Evolutionary conservation across 1,140 invertebrate genomes (phyloP), one percentile per base, ranked within the genome.

Genomic region (Trichoplusia ni): DNA sequence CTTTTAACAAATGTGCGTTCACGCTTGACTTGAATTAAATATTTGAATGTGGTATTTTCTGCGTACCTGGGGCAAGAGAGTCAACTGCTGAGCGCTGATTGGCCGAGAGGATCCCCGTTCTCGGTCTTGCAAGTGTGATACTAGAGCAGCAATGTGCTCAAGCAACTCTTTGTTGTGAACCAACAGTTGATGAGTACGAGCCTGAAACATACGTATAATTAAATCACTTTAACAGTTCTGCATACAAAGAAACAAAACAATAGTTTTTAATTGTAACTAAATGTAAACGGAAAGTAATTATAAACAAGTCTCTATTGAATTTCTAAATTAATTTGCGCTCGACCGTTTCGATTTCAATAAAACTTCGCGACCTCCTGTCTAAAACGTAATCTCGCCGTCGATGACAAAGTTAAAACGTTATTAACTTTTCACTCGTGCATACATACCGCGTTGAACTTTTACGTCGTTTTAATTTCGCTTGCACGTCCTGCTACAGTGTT

Each of bases 151-250:
- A 72, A 98, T 96, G 84, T 99, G 98, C 76, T 99, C 97, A 35
- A 99, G 89, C 4, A 99, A 90, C 81, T 99, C 98, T 63, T 97
- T 95, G 90, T 99, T 99, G 79, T 99, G 97, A 21, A 98, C 94
- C 66, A 99, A 87, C 18, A 99, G 90, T 84, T 99, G 98, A 84
- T 99, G 97, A 31, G 97, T 98, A 69, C 97, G 93, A 13, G 97
- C 94, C 96, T 99, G 90, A 8, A 79, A 82, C 40, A 19, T 27
- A 29, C 2, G 19, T 2, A 33, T 8, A 6, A 47, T 13, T 29
- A 16, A 16, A 14, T 47, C 21, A 6, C 9, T 33, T 33, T 33
- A 11, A 33, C n/a, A n/a, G n/a, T n/a, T n/a, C n/a, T n/a, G n/a
- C n/a, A n/a, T n/a, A n/a, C n/a, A n/a, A n/a, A n/a, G n/a, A n/a